Conservation (phyloP, 2,888 invertebrate species). For the Helicoverpa assulta region DNA sequence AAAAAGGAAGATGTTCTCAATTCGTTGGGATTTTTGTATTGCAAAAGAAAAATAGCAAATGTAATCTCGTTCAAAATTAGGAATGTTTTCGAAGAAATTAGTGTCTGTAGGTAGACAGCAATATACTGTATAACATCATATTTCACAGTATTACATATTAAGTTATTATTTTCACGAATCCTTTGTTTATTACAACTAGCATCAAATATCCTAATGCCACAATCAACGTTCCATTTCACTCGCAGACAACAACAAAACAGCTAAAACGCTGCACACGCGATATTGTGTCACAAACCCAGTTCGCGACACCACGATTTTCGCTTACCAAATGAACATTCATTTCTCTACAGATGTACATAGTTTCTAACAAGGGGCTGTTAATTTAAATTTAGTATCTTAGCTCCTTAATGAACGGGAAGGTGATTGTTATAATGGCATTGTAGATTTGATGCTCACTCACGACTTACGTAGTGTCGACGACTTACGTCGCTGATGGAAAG, state of each 20-base stretch:
- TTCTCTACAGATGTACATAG: conserved; percentile 83
- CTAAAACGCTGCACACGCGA: conserved; percentile 42
- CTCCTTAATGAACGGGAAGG: conserved; percentile 88
- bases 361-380: conserved; percentile 89
- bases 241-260: conserved; percentile 25
- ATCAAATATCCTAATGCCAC: not conserved
- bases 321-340: conserved; percentile 86
- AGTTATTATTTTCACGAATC: not conserved
- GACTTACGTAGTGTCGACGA: conserved; percentile 32
- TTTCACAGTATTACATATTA: not conserved
- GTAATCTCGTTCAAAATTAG: too few species aligned
- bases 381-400: conserved; percentile 90
- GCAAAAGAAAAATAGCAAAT: too few species aligned
- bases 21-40: not conserved
- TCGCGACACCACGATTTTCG: conserved; percentile 73
- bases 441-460: conserved; percentile 71
- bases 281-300: conserved; percentile 61
- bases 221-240: conserved; percentile 4
- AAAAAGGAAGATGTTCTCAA: too few species aligned
- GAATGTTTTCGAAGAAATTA: too few species aligned
- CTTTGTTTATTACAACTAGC: not conserved
- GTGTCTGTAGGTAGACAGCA: too few species aligned
- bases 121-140: too few species aligned
- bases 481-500: conserved; percentile 44
- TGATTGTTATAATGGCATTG: conserved; percentile 89